A percentile compares a stretch with the other conserved stretches of the same genome.
Evolutionary conservation across 1,140 invertebrate genomes (phyloP).

Genomic region (Pissodes strobi): DNA sequence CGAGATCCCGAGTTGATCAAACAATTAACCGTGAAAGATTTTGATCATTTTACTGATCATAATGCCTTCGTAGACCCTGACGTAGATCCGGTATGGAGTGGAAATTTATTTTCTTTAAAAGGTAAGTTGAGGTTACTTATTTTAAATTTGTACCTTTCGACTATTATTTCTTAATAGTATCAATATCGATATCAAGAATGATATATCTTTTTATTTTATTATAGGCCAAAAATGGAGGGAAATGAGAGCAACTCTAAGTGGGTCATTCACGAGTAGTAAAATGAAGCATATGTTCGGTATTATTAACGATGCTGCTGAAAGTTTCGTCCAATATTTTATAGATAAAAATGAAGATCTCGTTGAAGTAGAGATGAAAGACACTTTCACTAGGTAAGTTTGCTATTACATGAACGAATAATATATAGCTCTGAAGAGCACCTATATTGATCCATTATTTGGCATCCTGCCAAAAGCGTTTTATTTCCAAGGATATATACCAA

Average conservation of each 20-base stretch:
- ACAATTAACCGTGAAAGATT: background rate
- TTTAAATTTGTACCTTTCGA: too few relatives aligned
- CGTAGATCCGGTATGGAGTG: background rate
- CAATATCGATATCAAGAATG: too few relatives aligned
- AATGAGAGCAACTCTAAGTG: slow-evolving; percentile 51
- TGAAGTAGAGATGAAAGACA: slow-evolving; percentile 42
- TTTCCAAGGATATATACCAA: too few relatives aligned
- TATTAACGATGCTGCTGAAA: slow-evolving; percentile 42
- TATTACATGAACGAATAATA: too few relatives aligned
- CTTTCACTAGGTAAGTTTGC: slow-evolving; percentile 29
- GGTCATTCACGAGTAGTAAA: slow-evolving; percentile 55
- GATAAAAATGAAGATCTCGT: slow-evolving; percentile 34
- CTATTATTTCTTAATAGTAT: too few relatives aligned
- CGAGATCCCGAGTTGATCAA: background rate
- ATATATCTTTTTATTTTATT: background rate
- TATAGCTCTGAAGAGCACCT: too few relatives aligned
- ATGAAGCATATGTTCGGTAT: slow-evolving; percentile 52
- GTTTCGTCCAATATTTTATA: slow-evolving; percentile 46
- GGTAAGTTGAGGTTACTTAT: background rate
- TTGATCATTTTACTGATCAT: slow-evolving; percentile 1
- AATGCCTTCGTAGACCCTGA: background rate
- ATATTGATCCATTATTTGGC: too few relatives aligned
- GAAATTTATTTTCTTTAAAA: background rate
- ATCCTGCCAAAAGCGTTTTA: too few relatives aligned
- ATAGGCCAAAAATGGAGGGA: slow-evolving; percentile 53